Base-by-base conservation (phyloP, 2,113 vertebrate species). In the Xiphorhynchus elegans region DNA sequence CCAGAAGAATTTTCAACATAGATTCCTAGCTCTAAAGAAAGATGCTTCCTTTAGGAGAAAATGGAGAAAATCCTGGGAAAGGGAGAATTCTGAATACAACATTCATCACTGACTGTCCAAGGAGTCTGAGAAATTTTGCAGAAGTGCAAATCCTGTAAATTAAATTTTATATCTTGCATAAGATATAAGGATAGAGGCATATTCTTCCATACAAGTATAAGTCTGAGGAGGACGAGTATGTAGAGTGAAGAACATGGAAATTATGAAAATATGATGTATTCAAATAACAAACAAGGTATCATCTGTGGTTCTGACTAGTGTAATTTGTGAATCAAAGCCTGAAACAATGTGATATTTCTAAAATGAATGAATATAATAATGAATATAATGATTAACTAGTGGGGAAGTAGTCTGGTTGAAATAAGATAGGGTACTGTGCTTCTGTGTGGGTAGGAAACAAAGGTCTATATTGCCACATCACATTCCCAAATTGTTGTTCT, bases 401-500 rank as follows among this genome's bases (percentile, higher is more conserved):
- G n/a, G 17, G 9, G 17, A 85, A 42, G 4, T 16, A 17, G 28
- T 67, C 74, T 92, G 73, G 39, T 23, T 66, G 59, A 92, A 83
- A 88, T 76, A 89, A 94, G 80, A 84, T 56, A 93, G 66, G 77
- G 73, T 83, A 29, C 33, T 49, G 64, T 91, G 28, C 63, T 86
- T 66, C 67, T 69, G 10, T 40, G 33, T 83, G 52, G 20, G 64
- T 88, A 76, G 60, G 59, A 68, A 91, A 75, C 60, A 93, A 77
- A 83, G 52, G 35, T 87, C 60, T 96, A 23, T 62, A 83, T 81
- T 35, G 10, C 49, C 58, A 59, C 49, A n/a, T 12, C 24, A 66
- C 21, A 37, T 62, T 87, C 84, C 74, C 73, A 89, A 90, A 80
- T 83, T 83, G 70, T 95, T 92, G 59, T 60, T 97, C 94, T 94